phyloP scores from a whole-genome alignment of 2,797 vertebrate genomes.

The Pelodytes ibericus region DNA sequence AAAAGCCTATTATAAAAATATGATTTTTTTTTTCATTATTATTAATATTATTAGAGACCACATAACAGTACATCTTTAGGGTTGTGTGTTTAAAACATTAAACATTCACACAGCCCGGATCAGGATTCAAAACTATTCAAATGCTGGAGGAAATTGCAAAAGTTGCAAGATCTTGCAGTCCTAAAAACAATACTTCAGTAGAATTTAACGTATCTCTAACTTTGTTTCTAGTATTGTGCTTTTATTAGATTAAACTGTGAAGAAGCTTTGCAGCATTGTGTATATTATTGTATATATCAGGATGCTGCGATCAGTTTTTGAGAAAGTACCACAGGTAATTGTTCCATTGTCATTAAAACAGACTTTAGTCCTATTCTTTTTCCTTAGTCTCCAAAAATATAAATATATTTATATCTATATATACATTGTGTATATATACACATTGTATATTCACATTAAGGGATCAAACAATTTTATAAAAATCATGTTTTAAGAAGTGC shows the following conservation, averaged over 20 bases:
- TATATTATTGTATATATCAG: conserved; percentile 66
- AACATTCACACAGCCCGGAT: conserved; percentile 30
- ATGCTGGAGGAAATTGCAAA: conserved; percentile 38
- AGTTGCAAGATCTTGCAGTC: conserved; percentile 10
- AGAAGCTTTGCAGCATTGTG: conserved; percentile 60
- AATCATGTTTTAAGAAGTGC: conserved; percentile 71
- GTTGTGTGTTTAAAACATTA: conserved; percentile 23
- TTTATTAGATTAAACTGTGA: conserved; percentile 82
- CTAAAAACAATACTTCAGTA: conserved; percentile 7
- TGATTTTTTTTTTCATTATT: conserved; percentile 3
- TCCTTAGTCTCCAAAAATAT: conserved; percentile 92
- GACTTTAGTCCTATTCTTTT: conserved; percentile 77
- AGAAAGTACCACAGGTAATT: conserved; percentile 77
- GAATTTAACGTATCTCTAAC: conserved; percentile 44
- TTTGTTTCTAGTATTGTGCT: conserved; percentile 80
- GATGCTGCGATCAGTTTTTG: conserved; percentile 73
- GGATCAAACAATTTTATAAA: conserved; percentile 77
- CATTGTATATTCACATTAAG: conserved; percentile 84
- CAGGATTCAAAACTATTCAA: conserved; percentile 5
- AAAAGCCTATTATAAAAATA: conserved; percentile 37
- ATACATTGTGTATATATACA: conserved; percentile 71
- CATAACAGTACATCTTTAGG: conserved; percentile 46
- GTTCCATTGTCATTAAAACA: conserved; percentile 74
- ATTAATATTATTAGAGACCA: conserved; percentile 20
- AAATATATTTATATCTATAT: conserved; percentile 76